These are phyloP conservation scores for Drosophila formosana DNA, from an alignment of 2,888 invertebrate genomes.

Conservation along the genomic window DNA sequence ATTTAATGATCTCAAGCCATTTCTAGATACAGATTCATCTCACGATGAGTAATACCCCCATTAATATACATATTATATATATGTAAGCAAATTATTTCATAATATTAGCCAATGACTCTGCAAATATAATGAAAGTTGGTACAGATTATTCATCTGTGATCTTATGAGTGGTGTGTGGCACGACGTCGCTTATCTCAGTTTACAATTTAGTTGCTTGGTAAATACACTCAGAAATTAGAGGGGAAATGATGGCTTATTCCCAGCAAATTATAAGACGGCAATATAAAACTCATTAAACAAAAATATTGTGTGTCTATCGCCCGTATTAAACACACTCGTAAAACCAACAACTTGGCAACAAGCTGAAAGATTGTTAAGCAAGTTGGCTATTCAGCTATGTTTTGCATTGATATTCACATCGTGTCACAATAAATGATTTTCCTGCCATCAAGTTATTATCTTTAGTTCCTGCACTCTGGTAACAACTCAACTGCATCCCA, in stretches of 20 bases:
- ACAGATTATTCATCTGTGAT: not conserved
- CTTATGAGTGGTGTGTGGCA: not conserved
- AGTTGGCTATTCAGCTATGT: slow-evolving; percentile 32
- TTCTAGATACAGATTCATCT: not conserved
- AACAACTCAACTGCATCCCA: slow-evolving; percentile 28
- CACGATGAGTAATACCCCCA: not conserved
- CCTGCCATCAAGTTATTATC: slow-evolving; percentile 76
- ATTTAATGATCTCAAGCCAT: not conserved
- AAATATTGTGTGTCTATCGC: slow-evolving; percentile 10
- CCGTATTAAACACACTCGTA: slow-evolving; percentile 21
- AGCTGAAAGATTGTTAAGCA: slow-evolving; percentile 17
- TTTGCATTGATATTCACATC: slow-evolving; percentile 56
- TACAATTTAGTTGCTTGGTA: slow-evolving; percentile 12
- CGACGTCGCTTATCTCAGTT: slow-evolving; percentile 21
- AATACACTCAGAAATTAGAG: slow-evolving; percentile 2
- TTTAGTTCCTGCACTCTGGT: slow-evolving; percentile 33
- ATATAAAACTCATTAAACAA: slow-evolving; percentile 33
- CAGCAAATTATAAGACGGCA: slow-evolving; percentile 39
- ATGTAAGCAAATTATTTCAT: slow-evolving; percentile 16
- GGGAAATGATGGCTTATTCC: slow-evolving; percentile 26
- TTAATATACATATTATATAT: slow-evolving; percentile 2
- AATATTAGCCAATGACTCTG: slow-evolving; percentile 14
- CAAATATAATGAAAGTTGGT: not conserved
- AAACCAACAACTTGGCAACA: slow-evolving; percentile 34
- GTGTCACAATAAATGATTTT: slow-evolving; percentile 80